Base-by-base conservation (phyloP, 2,888 invertebrate species). In the Habrosyne pyritoides region DNA sequence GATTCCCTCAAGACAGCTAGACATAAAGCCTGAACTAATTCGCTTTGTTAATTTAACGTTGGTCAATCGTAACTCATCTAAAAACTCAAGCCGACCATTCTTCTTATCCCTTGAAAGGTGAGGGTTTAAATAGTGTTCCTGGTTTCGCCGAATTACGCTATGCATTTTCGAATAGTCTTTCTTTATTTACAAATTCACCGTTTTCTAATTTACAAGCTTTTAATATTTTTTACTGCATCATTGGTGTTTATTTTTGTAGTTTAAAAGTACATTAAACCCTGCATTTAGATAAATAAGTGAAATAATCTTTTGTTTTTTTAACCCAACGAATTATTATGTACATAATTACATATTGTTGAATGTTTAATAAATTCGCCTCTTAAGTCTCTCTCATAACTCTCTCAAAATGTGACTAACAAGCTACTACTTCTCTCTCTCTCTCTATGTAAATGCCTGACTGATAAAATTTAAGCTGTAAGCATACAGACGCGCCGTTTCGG, bases 401-500 rank as follows among this genome's bases (percentile, higher is more conserved):
- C 3, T 42, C 42, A 8, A 42, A 42, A 24, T 22, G 14, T 48
- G 48, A 24, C 14, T 22, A 24, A 48, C 22, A 48, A n/a, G n/a
- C n/a, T n/a, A 24, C 24, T 49, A 24, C n/a, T 21, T 56, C 26
- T 53, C 18, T 42, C 47, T 21, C 21, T 48, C 6, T 47, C n/a
- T 53, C 6, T 57, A 12, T 26, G 10, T 47, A n/a, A 21, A 21
- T 47, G 21, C 47, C 47, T 47, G 1, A 8, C 10, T 47, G 47
- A 47, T 47, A 47, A 47, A 47, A 24, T 22, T 47, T 22, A 22
- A 21, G 24, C 12, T 47, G 22, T 47, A 14, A 8, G 47, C 33
- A 33, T 33, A 33, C 33, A 0, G n/a, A 33, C 33, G 33, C 33
- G 33, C 1, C 33, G 33, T 33, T 2, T 33, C 1, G n/a, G 3